Conservation (phyloP, 2,113 vertebrate species). For the Bagarius yarrelli region DNA sequence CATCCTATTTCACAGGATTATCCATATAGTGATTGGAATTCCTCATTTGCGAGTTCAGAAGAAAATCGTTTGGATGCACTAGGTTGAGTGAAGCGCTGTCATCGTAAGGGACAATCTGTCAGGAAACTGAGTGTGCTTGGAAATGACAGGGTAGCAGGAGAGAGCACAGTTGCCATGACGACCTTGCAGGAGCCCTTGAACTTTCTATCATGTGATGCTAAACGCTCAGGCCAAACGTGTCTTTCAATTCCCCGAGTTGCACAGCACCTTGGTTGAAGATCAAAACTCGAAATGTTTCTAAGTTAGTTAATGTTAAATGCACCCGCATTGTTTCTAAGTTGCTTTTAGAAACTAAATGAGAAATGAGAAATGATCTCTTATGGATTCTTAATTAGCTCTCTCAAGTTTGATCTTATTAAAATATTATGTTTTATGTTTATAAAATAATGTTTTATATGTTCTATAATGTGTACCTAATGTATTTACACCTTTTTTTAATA, state of each 20-base stretch:
- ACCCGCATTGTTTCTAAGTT: background rate
- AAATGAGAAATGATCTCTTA: background rate
- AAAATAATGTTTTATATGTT: no score
- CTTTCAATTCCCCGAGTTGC: conserved; percentile 31
- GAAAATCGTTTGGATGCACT: background rate
- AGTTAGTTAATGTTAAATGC: background rate
- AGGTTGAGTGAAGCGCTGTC: conserved; percentile 39
- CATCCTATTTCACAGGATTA: background rate
- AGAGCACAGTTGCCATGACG: conserved; percentile 73
- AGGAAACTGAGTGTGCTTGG: conserved; percentile 54
- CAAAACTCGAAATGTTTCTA: no score
- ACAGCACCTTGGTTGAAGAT: background rate
- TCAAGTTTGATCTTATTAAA: no score
- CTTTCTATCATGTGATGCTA: conserved; percentile 64
- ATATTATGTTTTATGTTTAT: no score
- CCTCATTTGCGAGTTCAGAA: conserved; percentile 5
- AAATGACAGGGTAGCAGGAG: conserved; percentile 59
- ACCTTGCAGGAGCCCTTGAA: conserved; percentile 68
- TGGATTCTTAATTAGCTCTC: background rate
- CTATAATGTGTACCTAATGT: background rate
- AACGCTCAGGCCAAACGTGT: conserved; percentile 53
- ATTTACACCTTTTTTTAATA: background rate
- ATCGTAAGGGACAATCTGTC: conserved; percentile 41
- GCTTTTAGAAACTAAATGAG: background rate
- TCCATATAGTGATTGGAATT: background rate